These are phyloP conservation scores for Bos taurus DNA, from an alignment of 2,113 vertebrate species.

Conservation along the genomic window ARS-UCD2.0 NC_037335.1:51449501-51450000, in stretches of 20 bases:
- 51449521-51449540: neutral
- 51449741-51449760: slow-evolving; percentile 35
- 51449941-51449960: neutral
- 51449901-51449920: neutral
- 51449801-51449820: slow-evolving; percentile 43
- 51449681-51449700: neutral
- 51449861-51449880: neutral
- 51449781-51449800: slow-evolving; percentile 21
- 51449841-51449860: neutral
- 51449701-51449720: slow-evolving; percentile 10
- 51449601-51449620: neutral
- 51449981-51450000: neutral
- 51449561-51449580: neutral
- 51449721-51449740: slow-evolving; percentile 44
- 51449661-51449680: neutral
- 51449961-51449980: neutral
- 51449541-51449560: neutral
- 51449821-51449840: slow-evolving; percentile 9
- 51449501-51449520: neutral
- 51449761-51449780: slow-evolving; percentile 59
- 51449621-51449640: neutral
- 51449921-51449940: neutral
- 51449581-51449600: neutral
- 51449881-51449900: neutral
- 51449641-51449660: neutral